phyloP scores from a whole-genome alignment of 1,140 invertebrate species.

The Eriocheir sinensis region DNA sequence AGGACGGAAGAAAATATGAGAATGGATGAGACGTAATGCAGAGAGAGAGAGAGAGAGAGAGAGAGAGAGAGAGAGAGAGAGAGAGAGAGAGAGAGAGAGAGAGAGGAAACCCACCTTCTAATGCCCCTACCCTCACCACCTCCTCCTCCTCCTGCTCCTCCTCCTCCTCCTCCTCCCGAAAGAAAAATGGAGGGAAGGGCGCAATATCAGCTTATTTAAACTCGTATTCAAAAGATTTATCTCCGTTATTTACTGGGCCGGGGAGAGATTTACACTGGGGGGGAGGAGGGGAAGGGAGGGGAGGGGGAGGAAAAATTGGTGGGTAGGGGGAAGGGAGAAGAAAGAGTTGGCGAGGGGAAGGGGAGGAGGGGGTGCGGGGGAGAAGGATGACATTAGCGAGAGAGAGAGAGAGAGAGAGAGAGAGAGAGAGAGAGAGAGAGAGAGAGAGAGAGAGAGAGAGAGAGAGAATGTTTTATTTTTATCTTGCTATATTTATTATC shows the following conservation, averaged over 20 bases:
- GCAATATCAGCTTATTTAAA: slow-evolving; percentile 62
- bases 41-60: background rate
- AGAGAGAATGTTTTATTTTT: no score
- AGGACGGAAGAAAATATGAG: no score
- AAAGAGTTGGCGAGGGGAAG: background rate
- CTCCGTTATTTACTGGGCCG: slow-evolving; percentile 44
- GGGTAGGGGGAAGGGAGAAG: background rate
- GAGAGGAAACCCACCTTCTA: background rate
- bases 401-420: background rate
- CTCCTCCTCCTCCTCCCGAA: background rate
- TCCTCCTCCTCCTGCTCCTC: background rate
- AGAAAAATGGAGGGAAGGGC: slow-evolving; percentile 58
- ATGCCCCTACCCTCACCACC: background rate
- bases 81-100: background rate
- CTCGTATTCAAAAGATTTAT: slow-evolving; percentile 50
- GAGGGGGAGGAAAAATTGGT: no score
- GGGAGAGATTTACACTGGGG: slow-evolving; percentile 28
- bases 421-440: background rate
- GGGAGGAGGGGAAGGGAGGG: background rate
- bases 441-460: background rate
- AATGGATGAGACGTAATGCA: no score
- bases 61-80: background rate
- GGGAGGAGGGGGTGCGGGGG: background rate
- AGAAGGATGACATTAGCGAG: background rate
- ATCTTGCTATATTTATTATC: no score